Conservation (phyloP, 2,888 invertebrate species). For the Ichneumon xanthorius region DNA sequence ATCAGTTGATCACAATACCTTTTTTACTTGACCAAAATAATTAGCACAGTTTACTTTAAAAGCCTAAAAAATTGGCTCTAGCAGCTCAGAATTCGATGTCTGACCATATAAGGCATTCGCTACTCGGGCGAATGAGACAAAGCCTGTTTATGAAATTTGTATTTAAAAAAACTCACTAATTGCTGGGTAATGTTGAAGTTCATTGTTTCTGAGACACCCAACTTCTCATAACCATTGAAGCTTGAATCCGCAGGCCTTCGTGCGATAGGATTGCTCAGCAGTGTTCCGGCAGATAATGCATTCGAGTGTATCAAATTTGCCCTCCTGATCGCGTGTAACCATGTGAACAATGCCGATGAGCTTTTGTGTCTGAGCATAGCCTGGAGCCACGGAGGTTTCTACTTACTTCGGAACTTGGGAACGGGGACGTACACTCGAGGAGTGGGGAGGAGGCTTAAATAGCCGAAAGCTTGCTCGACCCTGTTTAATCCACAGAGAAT, state of each 20-base stretch:
- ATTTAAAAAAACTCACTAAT: no score
- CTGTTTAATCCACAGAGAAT: slow-evolving; percentile 24
- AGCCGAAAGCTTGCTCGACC: slow-evolving; percentile 30
- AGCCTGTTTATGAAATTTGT: no score
- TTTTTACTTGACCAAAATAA: neutral
- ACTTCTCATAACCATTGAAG: neutral
- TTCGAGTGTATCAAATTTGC: neutral
- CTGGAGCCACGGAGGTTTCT: neutral
- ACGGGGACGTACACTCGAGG: neutral
- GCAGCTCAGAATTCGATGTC: neutral
- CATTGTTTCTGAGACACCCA: neutral
- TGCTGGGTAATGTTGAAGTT: no score
- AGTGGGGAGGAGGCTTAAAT: slow-evolving; percentile 11
- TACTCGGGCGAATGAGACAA: neutral
- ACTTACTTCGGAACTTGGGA: slow-evolving; percentile 10
- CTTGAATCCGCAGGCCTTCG: neutral
- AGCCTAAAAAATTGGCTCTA: no score
- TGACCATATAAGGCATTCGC: neutral
- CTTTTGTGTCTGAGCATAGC: slow-evolving; percentile 1
- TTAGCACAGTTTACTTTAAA: no score
- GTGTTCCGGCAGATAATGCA: slow-evolving; percentile 2
- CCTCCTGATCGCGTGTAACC: slow-evolving; percentile 14
- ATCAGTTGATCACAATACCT: neutral
- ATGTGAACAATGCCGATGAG: neutral
- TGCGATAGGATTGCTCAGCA: neutral